Evolutionary conservation across 2,797 vertebrate species (phyloP), one percentile per base, ranked within the genome.

Genomic region (Coilia nasus): DNA sequence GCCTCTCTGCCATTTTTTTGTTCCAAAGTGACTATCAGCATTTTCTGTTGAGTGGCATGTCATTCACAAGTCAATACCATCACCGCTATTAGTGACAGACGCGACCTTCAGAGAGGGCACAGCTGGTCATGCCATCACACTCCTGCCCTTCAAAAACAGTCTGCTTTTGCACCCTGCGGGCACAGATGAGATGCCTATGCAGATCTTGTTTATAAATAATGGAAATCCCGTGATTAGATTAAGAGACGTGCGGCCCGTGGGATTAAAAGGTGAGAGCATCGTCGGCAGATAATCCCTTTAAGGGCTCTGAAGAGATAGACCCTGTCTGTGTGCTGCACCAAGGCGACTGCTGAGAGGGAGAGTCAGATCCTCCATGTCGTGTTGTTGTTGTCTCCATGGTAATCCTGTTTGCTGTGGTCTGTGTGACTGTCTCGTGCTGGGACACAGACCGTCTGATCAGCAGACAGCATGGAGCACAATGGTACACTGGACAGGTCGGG

Each of bases 141-240:
- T 15, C 67, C 28, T 14, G 1, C 3, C 71, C 21, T 83, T 1
- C 47, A 35, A 31, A 75, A 84, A 50, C 0, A 19, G 60, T 84
- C 87, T 82, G 86, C n/a, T 84, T 86, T 89, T 84, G 83, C 81
- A 81, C 82, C 85, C 46, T n/a, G 71, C 84, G 90, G 91, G 89
- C 82, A 47, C 28, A 23, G 91, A 88, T 88, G 86, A 50, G 85
- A 89, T 88, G 78, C 25, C 84, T 19, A 67, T 71, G 86, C 89
- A 87, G 88, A 89, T 91, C 85, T 83, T 87, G 86, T 47, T 88
- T 89, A 91, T 91, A 86, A 92, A 92, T 91, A 91, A 92, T 92
- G 4, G 90, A 88, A 92, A 92, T 91, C 93, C 91, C 89, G 90
- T 88, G 90, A 93, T 92, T 89, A 91, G 93, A 93, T 93, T 92